Base-by-base conservation (phyloP, 2,113 vertebrate species). In the Gallinago media region DNA sequence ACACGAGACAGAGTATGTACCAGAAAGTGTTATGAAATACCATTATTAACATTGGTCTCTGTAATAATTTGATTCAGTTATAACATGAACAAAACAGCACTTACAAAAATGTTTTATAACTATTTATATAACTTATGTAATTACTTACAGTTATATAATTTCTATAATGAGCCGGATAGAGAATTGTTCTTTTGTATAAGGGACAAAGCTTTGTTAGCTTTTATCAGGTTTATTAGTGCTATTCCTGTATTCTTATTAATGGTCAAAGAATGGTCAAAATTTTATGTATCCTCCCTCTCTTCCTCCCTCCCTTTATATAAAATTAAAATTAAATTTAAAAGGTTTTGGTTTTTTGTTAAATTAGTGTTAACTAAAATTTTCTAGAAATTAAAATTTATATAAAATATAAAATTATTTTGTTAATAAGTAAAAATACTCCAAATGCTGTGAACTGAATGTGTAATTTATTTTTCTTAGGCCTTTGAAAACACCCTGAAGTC, bases 401-500 rank as follows among this genome's bases (percentile, higher is more conserved):
- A n/a, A 61, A 29, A 42, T 72, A 13, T 22, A 27, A 68, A 68
- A 58, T n/a, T 23, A 4, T 4, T 4, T 46, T 87, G 63, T 65
- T 20, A 47, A 8, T 52, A 25, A 44, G 6, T 55, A 46, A n/a
- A 50, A 74, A 44, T 49, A 34, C 21, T 68, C 4, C 15, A 49
- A 63, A 54, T 75, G 19, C 36, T 62, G 17, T 49, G 40, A 65
- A 58, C 74, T 89, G 50, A 88, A 62, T 47, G 31, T 52, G 26
- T 80, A 26, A 22, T 67, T 96, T 6, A 36, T 95, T 97, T 85
- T 88, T 32, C 71, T 78, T 93, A 99, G 99, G 99, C 99, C 8
- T 99, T 99, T 95, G 99, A 99, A 97, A 99, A 98, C 97, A 99
- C 99, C 3, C 70, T 99, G 56, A 99, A 99, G 97, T 99, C 99